Evolutionary conservation across 1,140 invertebrate species (phyloP).

Genomic region (Euwallacea similis): DNA sequence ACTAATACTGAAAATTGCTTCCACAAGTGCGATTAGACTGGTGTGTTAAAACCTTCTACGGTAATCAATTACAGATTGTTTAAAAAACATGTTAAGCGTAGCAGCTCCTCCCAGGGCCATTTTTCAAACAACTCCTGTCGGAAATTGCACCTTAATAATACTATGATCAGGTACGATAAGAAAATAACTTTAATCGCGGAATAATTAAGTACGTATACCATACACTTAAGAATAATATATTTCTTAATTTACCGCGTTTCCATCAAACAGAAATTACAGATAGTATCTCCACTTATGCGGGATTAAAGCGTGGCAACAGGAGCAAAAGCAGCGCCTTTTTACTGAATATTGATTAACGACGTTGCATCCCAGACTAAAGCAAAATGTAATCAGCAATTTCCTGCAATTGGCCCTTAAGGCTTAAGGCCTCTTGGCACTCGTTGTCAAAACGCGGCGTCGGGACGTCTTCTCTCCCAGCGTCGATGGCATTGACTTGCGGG

Average conservation of each 20-base stretch:
- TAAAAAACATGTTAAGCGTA: not conserved
- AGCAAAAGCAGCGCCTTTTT: not conserved
- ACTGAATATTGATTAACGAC: constrained; percentile 3
- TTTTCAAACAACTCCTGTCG: not conserved
- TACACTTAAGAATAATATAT: constrained; percentile 11
- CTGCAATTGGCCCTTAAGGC: not conserved
- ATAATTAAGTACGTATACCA: constrained; percentile 9
- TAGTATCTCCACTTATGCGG: constrained; percentile 6
- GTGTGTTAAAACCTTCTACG: too few species aligned
- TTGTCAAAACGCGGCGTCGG: not conserved
- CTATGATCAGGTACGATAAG: constrained; percentile 5
- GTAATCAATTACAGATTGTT: too few species aligned
- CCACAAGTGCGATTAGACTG: too few species aligned
- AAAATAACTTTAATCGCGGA: constrained; percentile 1
- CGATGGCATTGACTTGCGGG: constrained; percentile 20
- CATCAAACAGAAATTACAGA: constrained; percentile 11
- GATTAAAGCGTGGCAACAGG: constrained; percentile 3
- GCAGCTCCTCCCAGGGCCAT: not conserved
- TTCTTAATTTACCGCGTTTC: constrained; percentile 13
- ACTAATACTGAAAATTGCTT: too few species aligned
- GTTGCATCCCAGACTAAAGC: not conserved
- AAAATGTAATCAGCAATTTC: not conserved
- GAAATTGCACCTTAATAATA: constrained; percentile 12
- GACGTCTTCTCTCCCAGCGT: not conserved
- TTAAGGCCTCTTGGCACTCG: not conserved